phyloP scores from a whole-genome alignment of 2,797 vertebrate genomes.

The Pseudotriccus pelzelni region DNA sequence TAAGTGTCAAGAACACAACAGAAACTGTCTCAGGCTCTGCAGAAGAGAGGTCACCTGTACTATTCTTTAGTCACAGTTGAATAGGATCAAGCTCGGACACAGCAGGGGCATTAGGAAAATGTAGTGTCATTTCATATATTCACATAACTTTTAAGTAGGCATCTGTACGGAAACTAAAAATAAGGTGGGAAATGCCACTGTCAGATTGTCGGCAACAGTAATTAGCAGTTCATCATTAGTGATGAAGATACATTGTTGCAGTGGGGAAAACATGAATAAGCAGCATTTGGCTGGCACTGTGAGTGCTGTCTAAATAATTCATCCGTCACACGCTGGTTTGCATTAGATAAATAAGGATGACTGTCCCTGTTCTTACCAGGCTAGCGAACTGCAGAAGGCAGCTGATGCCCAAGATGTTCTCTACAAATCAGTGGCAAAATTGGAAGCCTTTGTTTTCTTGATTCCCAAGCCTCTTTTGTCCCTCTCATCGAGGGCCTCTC shows the following conservation, averaged over 20 bases:
- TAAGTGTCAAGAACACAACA: neutral
- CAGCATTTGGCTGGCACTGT: conserved; percentile 17
- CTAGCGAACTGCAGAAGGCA: conserved; percentile 14
- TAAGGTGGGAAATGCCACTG: neutral
- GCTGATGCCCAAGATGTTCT: conserved; percentile 25
- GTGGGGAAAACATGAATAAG: conserved; percentile 43
- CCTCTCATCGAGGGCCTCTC: neutral
- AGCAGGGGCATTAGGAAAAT: conserved; percentile 24
- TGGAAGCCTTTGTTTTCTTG: neutral
- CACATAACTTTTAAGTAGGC: conserved; percentile 22
- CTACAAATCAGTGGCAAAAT: neutral
- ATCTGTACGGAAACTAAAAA: conserved; percentile 38
- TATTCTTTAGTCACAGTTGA: neutral
- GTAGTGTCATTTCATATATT: conserved; percentile 37
- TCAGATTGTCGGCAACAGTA: conserved; percentile 27
- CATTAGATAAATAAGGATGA: conserved; percentile 10
- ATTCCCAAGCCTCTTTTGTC: neutral
- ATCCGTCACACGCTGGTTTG: conserved; percentile 25
- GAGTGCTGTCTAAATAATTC: conserved; percentile 31
- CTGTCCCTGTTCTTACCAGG: conserved; percentile 20
- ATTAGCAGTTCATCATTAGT: conserved; percentile 59
- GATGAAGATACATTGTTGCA: conserved; percentile 57
- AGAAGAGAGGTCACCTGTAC: conserved; percentile 24
- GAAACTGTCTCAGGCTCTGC: neutral
- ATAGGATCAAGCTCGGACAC: conserved; percentile 10